A percentile compares a stretch with the other conserved stretches of the same genome.
Conservation (phyloP, 2,113 vertebrate genomes). For the Suricata suricatta region DNA sequence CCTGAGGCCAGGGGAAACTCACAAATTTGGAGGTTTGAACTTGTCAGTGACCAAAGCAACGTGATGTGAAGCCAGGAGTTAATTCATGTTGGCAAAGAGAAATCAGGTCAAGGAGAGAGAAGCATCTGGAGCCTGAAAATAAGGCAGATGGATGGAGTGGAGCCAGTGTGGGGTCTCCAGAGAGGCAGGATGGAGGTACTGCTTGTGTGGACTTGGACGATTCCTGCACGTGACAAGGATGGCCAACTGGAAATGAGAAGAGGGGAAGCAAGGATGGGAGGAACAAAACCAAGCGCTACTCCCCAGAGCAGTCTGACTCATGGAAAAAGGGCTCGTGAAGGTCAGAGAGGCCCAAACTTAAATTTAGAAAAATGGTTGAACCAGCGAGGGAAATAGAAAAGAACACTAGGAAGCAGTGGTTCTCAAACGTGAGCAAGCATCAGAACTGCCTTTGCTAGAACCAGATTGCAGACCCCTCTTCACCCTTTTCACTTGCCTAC, state of each 20-base stretch:
- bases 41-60: background rate
- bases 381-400: background rate
- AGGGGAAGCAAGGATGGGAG: background rate
- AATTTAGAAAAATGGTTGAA: background rate
- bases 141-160: background rate
- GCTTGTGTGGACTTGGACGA: background rate
- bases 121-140: background rate
- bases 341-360: background rate
- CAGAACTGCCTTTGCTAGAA: background rate
- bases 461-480: too few species aligned
- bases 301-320: too few species aligned
- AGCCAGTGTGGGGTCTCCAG: too few species aligned
- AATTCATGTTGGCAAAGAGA: background rate
- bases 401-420: background rate
- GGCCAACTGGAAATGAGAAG: background rate
- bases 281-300: background rate
- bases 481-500: background rate
- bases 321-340: background rate
- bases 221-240: background rate
- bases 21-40: background rate
- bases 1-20: background rate
- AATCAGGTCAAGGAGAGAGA: background rate
- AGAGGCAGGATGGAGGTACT: background rate
- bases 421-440: background rate
- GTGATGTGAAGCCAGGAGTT: background rate